Conservation (phyloP, 2,888 invertebrate genomes). For the Callinectes sapidus region DNA sequence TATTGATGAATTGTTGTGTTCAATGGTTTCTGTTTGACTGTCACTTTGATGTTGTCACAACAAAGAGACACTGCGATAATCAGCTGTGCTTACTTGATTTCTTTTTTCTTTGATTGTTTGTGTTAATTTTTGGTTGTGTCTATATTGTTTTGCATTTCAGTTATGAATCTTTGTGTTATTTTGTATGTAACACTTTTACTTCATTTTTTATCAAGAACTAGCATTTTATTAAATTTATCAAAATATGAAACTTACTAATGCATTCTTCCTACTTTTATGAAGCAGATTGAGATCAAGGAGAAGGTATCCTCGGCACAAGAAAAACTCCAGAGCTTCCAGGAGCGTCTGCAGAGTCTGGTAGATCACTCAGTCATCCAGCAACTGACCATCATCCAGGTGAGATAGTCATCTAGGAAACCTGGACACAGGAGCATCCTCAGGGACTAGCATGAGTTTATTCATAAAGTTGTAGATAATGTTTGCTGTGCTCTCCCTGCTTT, state of each 20-base stretch:
- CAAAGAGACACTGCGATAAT: background rate
- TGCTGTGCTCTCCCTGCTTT: too few species aligned
- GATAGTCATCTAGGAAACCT: background rate
- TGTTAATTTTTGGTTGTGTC: background rate
- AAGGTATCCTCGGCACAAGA: conserved; percentile 43
- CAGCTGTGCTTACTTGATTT: background rate
- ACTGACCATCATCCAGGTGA: conserved; percentile 69
- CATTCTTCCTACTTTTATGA: background rate
- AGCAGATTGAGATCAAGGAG: conserved; percentile 58
- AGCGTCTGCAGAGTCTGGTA: conserved; percentile 67
- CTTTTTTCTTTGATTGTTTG: background rate
- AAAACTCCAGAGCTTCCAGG: conserved; percentile 64
- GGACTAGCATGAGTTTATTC: background rate
- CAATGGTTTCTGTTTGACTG: background rate
- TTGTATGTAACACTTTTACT: conserved; percentile 13
- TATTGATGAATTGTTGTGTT: background rate
- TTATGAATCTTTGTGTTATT: background rate
- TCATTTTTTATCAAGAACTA: background rate
- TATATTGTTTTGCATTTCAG: background rate
- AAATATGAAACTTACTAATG: background rate
- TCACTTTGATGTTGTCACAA: background rate
- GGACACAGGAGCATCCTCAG: background rate
- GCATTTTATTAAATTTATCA: background rate
- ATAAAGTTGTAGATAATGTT: too few species aligned
- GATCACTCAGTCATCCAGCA: conserved; percentile 66